Conservation (phyloP, 1,140 invertebrate species). For the Drosophila ohnishii region DNA sequence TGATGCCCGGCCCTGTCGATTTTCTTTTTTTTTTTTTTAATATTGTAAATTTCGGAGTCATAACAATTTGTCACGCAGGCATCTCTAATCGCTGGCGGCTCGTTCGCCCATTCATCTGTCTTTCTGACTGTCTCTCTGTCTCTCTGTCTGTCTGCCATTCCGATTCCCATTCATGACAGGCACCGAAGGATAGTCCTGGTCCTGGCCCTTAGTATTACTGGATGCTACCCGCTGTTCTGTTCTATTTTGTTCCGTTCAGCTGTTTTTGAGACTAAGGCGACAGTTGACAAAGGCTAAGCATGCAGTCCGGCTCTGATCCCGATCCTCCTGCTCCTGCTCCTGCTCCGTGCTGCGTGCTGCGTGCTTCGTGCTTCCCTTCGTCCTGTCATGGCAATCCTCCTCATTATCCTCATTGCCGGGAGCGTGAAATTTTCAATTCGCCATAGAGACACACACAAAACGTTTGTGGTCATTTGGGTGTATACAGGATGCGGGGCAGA, state of each 20-base stretch:
- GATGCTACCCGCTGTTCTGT: conserved; percentile 26
- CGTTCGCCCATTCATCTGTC: conserved; percentile 11
- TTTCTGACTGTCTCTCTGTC: conserved; percentile 19
- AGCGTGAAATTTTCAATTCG: conserved; percentile 78
- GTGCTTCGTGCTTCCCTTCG: not conserved
- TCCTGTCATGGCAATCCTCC: conserved; percentile 65
- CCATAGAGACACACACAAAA: conserved; percentile 45
- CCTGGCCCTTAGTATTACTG: conserved; percentile 6
- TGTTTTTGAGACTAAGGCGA: conserved; percentile 68
- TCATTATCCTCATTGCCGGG: conserved; percentile 65
- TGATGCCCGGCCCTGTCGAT: not conserved
- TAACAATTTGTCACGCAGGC: conserved; percentile 49
- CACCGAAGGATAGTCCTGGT: not conserved
- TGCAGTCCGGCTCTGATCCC: conserved; percentile 47
- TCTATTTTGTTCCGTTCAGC: conserved; percentile 51
- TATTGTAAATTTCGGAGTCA: conserved; percentile 41
- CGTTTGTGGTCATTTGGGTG: conserved; percentile 74
- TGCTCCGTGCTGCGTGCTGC: not conserved
- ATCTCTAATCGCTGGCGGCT: conserved; percentile 49
- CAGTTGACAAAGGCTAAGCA: conserved; percentile 80
- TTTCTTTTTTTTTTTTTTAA: conserved; percentile 18
- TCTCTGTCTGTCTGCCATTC: conserved; percentile 32
- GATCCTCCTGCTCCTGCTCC: conserved; percentile 27
- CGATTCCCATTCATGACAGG: conserved; percentile 65
- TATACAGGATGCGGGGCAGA: conserved; percentile 20